Evolutionary conservation across 2,113 vertebrate species (phyloP).

Genomic region (Hepsetus odoe): DNA sequence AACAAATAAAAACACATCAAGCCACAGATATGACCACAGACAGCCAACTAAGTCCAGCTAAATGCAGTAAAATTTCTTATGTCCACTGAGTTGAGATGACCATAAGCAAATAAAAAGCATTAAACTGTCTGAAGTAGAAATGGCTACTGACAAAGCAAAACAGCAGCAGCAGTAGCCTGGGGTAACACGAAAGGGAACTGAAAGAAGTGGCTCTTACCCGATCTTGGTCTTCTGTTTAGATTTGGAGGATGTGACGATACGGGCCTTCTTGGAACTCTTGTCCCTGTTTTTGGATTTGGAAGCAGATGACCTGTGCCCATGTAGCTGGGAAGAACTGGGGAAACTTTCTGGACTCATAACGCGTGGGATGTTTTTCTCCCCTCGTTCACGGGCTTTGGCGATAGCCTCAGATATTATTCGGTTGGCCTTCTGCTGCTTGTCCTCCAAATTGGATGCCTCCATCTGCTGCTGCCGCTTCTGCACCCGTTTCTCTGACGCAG

Average conservation of each 20-base stretch:
- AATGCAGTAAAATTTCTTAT: neutral
- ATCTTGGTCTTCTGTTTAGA: slow-evolving; percentile 95
- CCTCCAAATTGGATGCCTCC: slow-evolving; percentile 75
- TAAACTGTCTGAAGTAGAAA: neutral
- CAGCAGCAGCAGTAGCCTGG: neutral
- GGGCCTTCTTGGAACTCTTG: slow-evolving; percentile 86
- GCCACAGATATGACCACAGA: neutral
- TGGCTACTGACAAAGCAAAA: neutral
- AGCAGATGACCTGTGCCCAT: slow-evolving; percentile 78
- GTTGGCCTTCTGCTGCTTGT: slow-evolving; percentile 98
- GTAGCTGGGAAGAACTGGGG: slow-evolving; percentile 83
- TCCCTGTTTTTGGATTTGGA: slow-evolving; percentile 82
- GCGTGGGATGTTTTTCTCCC: slow-evolving; percentile 95
- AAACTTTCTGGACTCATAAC: slow-evolving; percentile 98
- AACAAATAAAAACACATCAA: neutral
- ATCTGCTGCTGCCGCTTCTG: slow-evolving; percentile 81
- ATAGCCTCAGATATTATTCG: slow-evolving; percentile 98
- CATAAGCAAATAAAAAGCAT: neutral
- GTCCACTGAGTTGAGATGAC: neutral
- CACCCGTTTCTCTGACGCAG: slow-evolving; percentile 79
- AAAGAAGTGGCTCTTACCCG: slow-evolving; percentile 76
- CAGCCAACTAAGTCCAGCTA: neutral
- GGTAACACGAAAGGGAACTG: neutral
- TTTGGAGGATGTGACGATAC: slow-evolving; percentile 84
- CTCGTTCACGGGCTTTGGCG: slow-evolving; percentile 92